These are phyloP conservation scores for Malurus melanocephalus DNA, from an alignment of 2,113 vertebrate species.

Conservation along the genomic window DNA sequence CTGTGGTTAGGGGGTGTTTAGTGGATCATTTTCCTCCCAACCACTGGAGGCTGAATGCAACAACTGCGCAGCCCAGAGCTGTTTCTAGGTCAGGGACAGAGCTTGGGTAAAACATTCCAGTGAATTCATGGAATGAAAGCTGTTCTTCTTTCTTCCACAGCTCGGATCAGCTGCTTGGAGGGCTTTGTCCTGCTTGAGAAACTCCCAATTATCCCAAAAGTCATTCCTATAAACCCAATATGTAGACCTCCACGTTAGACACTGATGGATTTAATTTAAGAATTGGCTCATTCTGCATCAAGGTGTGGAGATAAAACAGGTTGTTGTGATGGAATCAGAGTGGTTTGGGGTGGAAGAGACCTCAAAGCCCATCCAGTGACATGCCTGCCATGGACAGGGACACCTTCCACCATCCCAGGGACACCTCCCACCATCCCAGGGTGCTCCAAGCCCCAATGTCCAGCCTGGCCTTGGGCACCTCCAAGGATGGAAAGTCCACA, in stretches of 20 bases:
- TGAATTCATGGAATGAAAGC: not conserved
- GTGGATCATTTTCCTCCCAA: constrained; percentile 9
- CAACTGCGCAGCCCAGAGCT: not conserved
- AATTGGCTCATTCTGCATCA: not conserved
- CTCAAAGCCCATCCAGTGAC: not conserved
- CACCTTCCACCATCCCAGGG: not conserved
- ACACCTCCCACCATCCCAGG: not conserved
- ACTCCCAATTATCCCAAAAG: not conserved
- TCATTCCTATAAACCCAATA: not conserved
- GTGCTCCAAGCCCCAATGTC: not conserved
- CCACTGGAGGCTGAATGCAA: not conserved
- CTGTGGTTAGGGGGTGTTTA: not conserved
- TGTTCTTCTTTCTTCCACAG: not conserved
- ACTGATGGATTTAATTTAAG: not conserved
- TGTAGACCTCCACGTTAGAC: not conserved
- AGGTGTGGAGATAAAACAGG: too few species aligned
- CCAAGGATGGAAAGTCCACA: not conserved
- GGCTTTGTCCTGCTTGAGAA: not conserved
- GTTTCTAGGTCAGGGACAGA: not conserved
- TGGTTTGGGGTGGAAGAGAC: not conserved
- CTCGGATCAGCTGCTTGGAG: not conserved
- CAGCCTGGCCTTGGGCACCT: not conserved
- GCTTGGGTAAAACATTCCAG: not conserved
- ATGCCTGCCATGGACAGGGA: not conserved
- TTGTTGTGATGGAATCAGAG: not conserved